Conservation (phyloP, 92 coral and sea anemone species). For the Ricordea florida region DNA sequence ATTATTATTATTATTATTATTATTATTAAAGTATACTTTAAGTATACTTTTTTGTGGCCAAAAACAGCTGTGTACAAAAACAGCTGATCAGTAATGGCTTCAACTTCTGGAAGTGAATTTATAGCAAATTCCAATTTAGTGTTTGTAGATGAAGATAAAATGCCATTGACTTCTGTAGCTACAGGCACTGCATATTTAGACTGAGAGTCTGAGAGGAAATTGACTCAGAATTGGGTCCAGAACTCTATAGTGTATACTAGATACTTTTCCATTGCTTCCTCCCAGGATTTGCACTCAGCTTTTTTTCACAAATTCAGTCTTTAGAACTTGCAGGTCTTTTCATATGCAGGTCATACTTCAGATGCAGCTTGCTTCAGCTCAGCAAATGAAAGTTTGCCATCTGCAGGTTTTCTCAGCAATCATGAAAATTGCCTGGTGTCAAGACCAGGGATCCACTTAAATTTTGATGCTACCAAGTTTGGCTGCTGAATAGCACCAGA, state of each 20-base stretch:
- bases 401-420: neutral
- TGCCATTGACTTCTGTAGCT: too few relatives aligned
- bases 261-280: neutral
- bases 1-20: too few relatives aligned
- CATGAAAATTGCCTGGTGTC: neutral
- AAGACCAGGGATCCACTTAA: constrained; percentile 12
- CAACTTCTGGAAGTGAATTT: too few relatives aligned
- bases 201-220: too few relatives aligned
- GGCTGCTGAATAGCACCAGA: constrained; percentile 21
- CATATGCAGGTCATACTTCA: too few relatives aligned
- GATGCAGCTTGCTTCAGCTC: neutral
- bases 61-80: too few relatives aligned
- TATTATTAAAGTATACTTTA: too few relatives aligned
- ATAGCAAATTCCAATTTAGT: too few relatives aligned
- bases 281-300: neutral
- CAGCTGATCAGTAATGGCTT: too few relatives aligned
- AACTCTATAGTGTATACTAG: neutral
- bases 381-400: neutral
- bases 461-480: constrained; percentile 24
- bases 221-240: neutral
- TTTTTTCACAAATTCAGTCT: neutral
- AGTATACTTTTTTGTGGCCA: too few relatives aligned
- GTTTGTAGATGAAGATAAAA: too few relatives aligned
- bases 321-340: neutral
- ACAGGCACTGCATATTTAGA: too few relatives aligned